Evolutionary conservation across 1,140 invertebrate species (phyloP).

Genomic region (Cyclina sinensis): DNA sequence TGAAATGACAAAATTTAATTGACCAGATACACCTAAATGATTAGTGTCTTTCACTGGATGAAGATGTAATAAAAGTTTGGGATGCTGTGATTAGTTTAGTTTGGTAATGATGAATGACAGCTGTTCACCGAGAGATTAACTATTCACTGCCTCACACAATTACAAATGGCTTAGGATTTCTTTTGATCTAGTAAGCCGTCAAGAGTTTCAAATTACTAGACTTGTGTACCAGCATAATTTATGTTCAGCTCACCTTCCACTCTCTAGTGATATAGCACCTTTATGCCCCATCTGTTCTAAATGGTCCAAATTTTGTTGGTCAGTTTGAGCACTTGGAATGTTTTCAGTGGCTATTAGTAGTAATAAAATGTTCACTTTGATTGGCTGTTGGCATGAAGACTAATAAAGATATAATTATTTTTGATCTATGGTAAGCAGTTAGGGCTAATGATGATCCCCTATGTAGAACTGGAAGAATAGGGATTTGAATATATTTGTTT

Average conservation of each 20-base stretch:
- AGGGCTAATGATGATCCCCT: background rate
- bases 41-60: too few species aligned
- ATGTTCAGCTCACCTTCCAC: background rate
- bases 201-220: background rate
- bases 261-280: slow-evolving; percentile 4
- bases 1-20: too few species aligned
- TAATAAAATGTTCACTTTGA: background rate
- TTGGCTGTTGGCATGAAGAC: background rate
- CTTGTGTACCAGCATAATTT: background rate
- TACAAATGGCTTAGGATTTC: background rate
- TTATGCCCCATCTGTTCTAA: slow-evolving; percentile 47
- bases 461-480: too few species aligned
- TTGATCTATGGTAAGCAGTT: slow-evolving; percentile 20
- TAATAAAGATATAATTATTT: slow-evolving; percentile 40
- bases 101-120: slow-evolving; percentile 13
- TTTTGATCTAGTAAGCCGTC: background rate
- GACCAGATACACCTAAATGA: too few species aligned
- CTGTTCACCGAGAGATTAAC: background rate
- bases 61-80: too few species aligned
- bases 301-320: slow-evolving; percentile 59
- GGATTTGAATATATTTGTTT: background rate
- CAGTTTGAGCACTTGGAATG: background rate
- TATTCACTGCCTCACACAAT: background rate
- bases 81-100: too few species aligned
- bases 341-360: slow-evolving; percentile 33